Evolutionary conservation across 2,113 vertebrate genomes (phyloP).

Genomic region (Eptesicus fuscus): DNA sequence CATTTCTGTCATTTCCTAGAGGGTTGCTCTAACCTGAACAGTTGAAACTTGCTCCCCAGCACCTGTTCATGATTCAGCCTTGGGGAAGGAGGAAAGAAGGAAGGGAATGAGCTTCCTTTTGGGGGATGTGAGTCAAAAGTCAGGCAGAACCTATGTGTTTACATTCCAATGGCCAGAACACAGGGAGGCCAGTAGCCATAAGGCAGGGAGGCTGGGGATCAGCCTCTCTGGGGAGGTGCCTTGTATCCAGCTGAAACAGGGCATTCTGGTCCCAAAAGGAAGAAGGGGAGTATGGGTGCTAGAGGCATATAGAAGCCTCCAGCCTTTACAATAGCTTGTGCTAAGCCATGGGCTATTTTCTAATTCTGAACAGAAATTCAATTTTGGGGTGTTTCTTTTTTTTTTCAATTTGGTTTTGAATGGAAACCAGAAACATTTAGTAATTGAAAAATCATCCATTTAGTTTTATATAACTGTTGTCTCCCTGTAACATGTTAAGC

Average conservation of each 20-base stretch:
- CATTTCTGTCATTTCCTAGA: not conserved
- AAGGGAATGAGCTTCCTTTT: not conserved
- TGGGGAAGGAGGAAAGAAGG: not conserved
- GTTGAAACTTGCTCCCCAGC: not conserved
- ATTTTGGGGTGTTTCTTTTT: not conserved
- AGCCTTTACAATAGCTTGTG: not conserved
- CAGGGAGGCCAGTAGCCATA: not conserved
- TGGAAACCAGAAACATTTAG: not conserved
- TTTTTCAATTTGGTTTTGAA: not conserved
- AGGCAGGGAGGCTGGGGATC: not conserved
- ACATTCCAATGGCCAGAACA: not conserved
- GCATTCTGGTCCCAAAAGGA: not conserved
- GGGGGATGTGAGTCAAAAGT: not conserved
- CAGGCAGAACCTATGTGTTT: not conserved
- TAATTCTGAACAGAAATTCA: not conserved
- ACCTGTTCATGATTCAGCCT: not conserved
- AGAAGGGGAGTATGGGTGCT: not conserved
- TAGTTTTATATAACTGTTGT: not conserved
- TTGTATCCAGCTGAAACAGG: not conserved
- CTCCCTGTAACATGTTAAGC: not conserved
- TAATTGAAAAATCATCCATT: not conserved
- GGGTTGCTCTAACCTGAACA: not conserved
- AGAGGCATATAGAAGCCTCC: not conserved
- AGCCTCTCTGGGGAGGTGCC: not conserved
- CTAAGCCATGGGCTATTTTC: not conserved